Conservation (phyloP, 1,140 invertebrate genomes). For the Eurosta solidaginis region DNA sequence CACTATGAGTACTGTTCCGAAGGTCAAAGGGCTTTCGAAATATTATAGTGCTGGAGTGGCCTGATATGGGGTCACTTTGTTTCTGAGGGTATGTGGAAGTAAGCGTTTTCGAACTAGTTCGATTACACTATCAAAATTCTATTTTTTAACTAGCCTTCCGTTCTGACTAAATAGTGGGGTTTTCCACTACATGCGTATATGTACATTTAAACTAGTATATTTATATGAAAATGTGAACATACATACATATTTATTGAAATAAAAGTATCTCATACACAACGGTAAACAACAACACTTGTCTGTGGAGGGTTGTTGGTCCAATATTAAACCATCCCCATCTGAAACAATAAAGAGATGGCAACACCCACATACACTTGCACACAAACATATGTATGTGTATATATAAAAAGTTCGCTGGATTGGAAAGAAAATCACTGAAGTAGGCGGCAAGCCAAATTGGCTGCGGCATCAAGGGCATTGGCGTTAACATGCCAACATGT, state of each 20-base stretch:
- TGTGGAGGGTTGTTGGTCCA: not conserved
- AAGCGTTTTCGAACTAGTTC: too few relatives aligned
- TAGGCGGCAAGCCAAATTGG: not conserved
- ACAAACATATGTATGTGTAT: too few relatives aligned
- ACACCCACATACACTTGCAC: not conserved
- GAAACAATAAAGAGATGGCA: not conserved
- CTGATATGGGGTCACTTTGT: too few relatives aligned
- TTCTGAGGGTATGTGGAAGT: too few relatives aligned
- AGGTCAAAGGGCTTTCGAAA: too few relatives aligned
- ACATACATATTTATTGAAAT: not conserved
- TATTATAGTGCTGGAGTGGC: too few relatives aligned
- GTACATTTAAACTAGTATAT: not conserved
- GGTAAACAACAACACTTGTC: not conserved
- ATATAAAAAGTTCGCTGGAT: not conserved
- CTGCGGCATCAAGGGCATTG: conserved; percentile 16
- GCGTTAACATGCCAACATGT: conserved; percentile 29
- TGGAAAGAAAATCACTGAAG: not conserved
- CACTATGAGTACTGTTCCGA: too few relatives aligned
- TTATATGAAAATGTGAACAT: not conserved
- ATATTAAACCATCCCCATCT: not conserved
- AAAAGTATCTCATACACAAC: conserved; percentile 8
- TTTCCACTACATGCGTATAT: not conserved
- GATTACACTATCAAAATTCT: too few relatives aligned
- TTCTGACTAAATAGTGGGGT: too few relatives aligned
- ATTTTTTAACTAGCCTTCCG: too few relatives aligned